phyloP scores from a whole-genome alignment of 2,888 invertebrate genomes.

The Himalopsyche tibetana region DNA sequence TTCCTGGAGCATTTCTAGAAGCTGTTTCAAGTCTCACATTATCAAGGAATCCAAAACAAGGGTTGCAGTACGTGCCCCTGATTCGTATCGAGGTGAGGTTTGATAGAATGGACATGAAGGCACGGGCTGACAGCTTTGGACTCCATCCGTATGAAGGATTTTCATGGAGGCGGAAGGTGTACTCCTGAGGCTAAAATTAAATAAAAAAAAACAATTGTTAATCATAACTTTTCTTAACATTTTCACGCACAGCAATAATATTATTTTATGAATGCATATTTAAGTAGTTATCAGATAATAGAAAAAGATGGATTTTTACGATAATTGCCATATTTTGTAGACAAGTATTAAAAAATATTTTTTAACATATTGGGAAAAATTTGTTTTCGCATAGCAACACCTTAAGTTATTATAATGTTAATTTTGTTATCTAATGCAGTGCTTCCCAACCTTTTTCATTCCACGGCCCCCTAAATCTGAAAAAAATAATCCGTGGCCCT shows the following conservation, averaged over 20 bases:
- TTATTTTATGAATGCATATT: too few relatives aligned
- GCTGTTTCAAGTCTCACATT: conserved; percentile 94
- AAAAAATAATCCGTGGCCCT: too few relatives aligned
- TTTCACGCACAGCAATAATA: too few relatives aligned
- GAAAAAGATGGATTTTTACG: too few relatives aligned
- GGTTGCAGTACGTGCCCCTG: conserved; percentile 91
- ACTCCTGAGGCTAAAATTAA: conserved; percentile 81
- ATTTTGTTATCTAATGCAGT: too few relatives aligned
- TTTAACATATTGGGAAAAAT: too few relatives aligned
- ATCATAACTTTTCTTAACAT: background rate
- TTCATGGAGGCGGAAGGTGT: conserved; percentile 93
- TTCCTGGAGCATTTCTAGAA: conserved; percentile 84
- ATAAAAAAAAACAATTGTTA: conserved; percentile 46
- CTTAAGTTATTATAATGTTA: too few relatives aligned
- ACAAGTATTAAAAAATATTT: too few relatives aligned
- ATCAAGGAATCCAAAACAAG: conserved; percentile 92
- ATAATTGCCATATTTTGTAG: too few relatives aligned
- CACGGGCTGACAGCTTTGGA: conserved; percentile 89
- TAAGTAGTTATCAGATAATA: too few relatives aligned
- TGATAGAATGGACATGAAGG: conserved; percentile 94
- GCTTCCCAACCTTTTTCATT: too few relatives aligned
- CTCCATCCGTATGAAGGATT: conserved; percentile 96
- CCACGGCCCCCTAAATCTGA: too few relatives aligned
- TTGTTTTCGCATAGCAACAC: background rate
- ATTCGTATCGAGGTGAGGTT: conserved; percentile 97